Percentiles rank a stretch among this genome's conserved stretches.
Evolutionary conservation across 2,888 invertebrate genomes (phyloP).

Genomic region (Aphidoletes aphidimyza): DNA sequence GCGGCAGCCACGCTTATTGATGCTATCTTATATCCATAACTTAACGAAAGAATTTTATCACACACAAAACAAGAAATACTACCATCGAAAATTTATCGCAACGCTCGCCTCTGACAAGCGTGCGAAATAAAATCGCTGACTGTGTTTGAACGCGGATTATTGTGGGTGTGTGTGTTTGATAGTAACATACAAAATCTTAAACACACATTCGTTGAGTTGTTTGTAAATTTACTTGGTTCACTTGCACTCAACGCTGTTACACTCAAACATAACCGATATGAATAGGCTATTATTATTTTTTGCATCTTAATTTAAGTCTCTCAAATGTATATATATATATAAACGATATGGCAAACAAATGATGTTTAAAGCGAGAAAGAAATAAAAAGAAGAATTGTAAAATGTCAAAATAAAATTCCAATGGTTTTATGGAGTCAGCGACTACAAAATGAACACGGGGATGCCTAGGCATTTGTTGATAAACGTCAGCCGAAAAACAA

Average conservation of each 20-base stretch:
- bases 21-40: background rate
- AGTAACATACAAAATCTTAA: background rate
- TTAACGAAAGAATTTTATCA: background rate
- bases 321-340: background rate
- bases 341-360: background rate
- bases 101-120: background rate
- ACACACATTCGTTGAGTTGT: no score
- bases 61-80: background rate
- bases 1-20: background rate
- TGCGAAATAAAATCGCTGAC: background rate
- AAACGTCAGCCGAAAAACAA: background rate
- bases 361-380: background rate
- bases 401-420: constrained; percentile 40
- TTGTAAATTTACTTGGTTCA: background rate
- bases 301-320: no score
- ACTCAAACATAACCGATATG: background rate
- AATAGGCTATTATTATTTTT: background rate
- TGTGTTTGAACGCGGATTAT: background rate
- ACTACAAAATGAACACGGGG: background rate
- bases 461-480: constrained; percentile 12
- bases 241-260: background rate
- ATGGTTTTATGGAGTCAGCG: constrained; percentile 48
- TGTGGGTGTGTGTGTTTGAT: background rate
- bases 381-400: background rate
- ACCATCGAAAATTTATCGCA: background rate